Evolutionary conservation across 2,797 vertebrate species (phyloP), one percentile per base, ranked within the genome.

Genomic region (Gambelia wislizenii): DNA sequence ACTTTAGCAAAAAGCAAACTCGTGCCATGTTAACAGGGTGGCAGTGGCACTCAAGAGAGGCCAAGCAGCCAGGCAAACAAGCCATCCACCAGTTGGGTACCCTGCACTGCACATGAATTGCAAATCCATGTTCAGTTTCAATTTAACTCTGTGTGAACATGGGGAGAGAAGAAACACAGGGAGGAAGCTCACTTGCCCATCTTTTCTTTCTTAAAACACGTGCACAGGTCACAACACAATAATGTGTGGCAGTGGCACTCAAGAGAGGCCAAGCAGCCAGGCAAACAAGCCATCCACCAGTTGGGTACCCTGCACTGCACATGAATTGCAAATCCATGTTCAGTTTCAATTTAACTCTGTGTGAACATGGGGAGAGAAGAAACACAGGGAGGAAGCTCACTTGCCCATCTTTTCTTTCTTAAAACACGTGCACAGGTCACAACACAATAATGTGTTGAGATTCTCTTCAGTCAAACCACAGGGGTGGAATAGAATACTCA

Each of bases 1-100:
- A 94, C 94, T 91, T 95, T 88, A n/a, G 42, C 86, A 82, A 84
- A 91, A 93, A 91, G 87, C 84, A 91, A 95, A 93, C 80, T 90
- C 91, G 42, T 61, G 85, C 82, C 91, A 91, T 70, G 92, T 77
- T 56, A 39, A 56, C 4, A 44, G 33, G 0, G 0, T 0, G 84
- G 61, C 82, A 33, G 59, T 93, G 61, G 3, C 64, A 78, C 39
- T 90, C 64, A 88, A 44, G 90, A 83, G 54, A 72, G 75, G 80
- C 78, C 85, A 39, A 81, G 72, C 20, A n/a, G 39, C 44, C 59
- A 30, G 30, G 84, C 78, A 94, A 91, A 93, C 87, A 88, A 25
- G 59, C 14, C 8, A 10, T 54, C 52, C 22, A 56, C 61, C 52
- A 69, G 6, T 72, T 18, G 42, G 70, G 72, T 5, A 52, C 14